phyloP scores from a whole-genome alignment of 1,140 invertebrate genomes.

The Aphelinus atriplicis region DNA sequence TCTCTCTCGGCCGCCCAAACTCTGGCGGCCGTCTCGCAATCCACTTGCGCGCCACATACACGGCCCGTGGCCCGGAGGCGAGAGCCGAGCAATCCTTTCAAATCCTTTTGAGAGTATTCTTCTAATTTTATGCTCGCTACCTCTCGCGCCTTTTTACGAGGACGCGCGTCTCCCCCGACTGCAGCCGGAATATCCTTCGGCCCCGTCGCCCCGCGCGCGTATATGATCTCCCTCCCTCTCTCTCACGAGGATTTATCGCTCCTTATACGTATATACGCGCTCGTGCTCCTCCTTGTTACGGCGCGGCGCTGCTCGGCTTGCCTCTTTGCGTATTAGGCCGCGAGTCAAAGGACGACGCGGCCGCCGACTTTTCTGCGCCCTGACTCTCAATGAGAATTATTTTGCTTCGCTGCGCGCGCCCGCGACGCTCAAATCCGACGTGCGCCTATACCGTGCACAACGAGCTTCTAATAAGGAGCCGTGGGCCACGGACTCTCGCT shows the following conservation, averaged over 20 bases:
- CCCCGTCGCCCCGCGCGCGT: neutral
- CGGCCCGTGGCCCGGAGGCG: slow-evolving; percentile 15
- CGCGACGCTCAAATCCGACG: too few relatives aligned
- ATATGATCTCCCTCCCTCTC: neutral
- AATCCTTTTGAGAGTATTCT: slow-evolving; percentile 56
- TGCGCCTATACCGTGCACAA: neutral
- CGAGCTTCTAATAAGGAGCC: neutral
- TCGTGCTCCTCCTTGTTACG: slow-evolving; percentile 1
- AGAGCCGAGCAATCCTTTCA: slow-evolving; percentile 53
- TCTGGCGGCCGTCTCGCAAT: slow-evolving; percentile 32
- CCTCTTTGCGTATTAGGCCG: slow-evolving; percentile 20
- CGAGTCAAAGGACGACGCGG: slow-evolving; percentile 25
- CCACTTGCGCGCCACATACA: slow-evolving; percentile 23
- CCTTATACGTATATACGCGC: slow-evolving; percentile 7
- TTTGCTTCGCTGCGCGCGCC: slow-evolving; percentile 16
- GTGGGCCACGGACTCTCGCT: too few relatives aligned
- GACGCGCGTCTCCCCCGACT: slow-evolving; percentile 10
- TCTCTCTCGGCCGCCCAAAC: neutral
- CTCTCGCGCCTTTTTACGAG: neutral
- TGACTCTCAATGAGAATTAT: slow-evolving; percentile 20
- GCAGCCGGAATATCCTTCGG: neutral
- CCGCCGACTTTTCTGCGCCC: neutral
- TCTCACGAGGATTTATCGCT: slow-evolving; percentile 43
- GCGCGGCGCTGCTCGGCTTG: neutral
- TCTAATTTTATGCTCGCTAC: slow-evolving; percentile 55